These are phyloP conservation scores for Philaenus spumarius DNA, from an alignment of 1,140 invertebrate genomes.

Conservation along the genomic window DNA sequence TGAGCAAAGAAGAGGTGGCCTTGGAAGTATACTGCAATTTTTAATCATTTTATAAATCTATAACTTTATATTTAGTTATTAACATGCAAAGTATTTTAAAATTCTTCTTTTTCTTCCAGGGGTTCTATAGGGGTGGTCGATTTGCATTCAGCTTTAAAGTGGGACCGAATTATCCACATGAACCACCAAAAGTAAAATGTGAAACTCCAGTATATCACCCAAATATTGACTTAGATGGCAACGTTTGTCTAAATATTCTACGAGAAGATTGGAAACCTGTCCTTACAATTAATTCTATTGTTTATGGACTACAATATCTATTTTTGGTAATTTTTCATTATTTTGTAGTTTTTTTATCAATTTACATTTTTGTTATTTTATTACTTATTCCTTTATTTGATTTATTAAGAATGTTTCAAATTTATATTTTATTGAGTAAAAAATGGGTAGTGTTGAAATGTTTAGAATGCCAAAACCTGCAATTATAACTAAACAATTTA, in stretches of 20 bases:
- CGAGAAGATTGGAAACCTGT: slow-evolving; percentile 99
- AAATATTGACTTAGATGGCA: slow-evolving; percentile 92
- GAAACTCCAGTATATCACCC: slow-evolving; percentile 92
- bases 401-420: too few relatives aligned
- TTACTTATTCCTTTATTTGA: too few relatives aligned
- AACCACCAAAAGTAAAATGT: slow-evolving; percentile 93
- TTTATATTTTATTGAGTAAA: too few relatives aligned
- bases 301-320: slow-evolving; percentile 96
- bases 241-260: slow-evolving; percentile 91
- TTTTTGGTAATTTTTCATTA: slow-evolving; percentile 69
- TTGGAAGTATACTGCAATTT: too few relatives aligned
- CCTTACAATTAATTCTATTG: slow-evolving; percentile 94
- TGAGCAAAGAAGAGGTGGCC: too few relatives aligned
- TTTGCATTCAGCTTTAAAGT: slow-evolving; percentile 98
- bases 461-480: too few relatives aligned
- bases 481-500: too few relatives aligned
- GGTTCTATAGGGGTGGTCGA: slow-evolving; percentile 88
- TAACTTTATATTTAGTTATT: too few relatives aligned
- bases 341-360: neutral
- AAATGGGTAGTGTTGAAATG: too few relatives aligned
- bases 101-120: slow-evolving; percentile 44
- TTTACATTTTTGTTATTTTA: neutral
- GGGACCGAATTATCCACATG: slow-evolving; percentile 94
- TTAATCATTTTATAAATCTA: too few relatives aligned
- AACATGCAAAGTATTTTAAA: slow-evolving; percentile 3